phyloP scores from a whole-genome alignment of 2,113 vertebrate species.

The Spea multiplicata region DNA sequence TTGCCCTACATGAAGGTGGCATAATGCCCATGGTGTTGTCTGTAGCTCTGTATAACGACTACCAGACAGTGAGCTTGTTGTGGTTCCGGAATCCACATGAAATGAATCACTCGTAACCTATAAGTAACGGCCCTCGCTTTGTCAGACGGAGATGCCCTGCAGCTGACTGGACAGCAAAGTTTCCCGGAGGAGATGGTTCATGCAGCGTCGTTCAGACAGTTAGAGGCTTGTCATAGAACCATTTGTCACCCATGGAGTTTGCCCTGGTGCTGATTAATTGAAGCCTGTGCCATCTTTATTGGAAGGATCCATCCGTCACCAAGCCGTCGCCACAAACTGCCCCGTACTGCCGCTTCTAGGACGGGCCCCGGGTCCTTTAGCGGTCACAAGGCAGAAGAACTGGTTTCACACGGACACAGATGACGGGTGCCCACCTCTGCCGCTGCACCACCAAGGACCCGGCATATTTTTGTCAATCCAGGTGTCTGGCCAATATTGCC shows the following conservation, averaged over 20 bases:
- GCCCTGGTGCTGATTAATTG: slow-evolving; percentile 16
- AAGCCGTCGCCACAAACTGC: neutral
- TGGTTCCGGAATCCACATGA: too few species aligned
- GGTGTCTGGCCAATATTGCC: too few species aligned
- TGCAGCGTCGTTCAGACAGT: neutral
- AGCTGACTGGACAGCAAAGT: neutral
- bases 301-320: slow-evolving; percentile 21
- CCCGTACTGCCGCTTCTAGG: neutral
- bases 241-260: slow-evolving; percentile 16
- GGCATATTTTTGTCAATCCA: too few species aligned
- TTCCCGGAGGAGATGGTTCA: neutral
- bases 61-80: too few species aligned
- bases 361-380: slow-evolving; percentile 1
- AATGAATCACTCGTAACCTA: neutral
- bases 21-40: too few species aligned
- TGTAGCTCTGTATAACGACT: too few species aligned
- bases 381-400: neutral
- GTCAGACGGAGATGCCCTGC: neutral
- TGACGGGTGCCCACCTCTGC: too few species aligned
- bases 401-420: too few species aligned
- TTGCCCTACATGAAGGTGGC: too few species aligned
- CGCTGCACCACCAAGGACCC: too few species aligned
- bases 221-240: neutral
- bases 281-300: slow-evolving; percentile 10
- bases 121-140: neutral